A percentile compares a stretch with the other conserved stretches of the same genome.
phyloP scores from a whole-genome alignment of 2,888 invertebrate species.

The Teinopalpus imperialis region DNA sequence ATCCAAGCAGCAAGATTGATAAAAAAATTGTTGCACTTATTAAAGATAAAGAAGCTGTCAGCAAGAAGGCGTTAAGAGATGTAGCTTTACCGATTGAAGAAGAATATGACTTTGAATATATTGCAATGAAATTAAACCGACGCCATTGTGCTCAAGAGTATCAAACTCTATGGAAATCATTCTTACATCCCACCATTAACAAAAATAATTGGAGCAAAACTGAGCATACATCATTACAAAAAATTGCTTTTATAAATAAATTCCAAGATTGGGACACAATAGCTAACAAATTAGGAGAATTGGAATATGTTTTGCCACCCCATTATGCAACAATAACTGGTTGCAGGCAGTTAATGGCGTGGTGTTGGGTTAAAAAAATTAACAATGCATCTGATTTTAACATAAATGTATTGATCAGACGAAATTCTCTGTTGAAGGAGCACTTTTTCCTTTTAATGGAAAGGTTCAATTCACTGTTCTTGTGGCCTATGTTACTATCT shows the following conservation, averaged over 20 bases:
- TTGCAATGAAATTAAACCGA: constrained; percentile 67
- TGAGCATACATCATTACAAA: constrained; percentile 52
- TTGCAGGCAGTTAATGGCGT: constrained; percentile 51
- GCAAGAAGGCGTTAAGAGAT: constrained; percentile 43
- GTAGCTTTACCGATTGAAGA: constrained; percentile 56
- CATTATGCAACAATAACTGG: constrained; percentile 59
- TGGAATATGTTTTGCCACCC: constrained; percentile 56
- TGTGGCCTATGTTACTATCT: constrained; percentile 64
- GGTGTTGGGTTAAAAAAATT: constrained; percentile 31
- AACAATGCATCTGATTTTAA: constrained; percentile 31
- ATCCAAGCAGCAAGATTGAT: constrained; percentile 26
- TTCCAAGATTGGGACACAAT: constrained; percentile 86
- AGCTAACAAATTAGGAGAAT: constrained; percentile 66
- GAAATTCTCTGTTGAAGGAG: constrained; percentile 43
- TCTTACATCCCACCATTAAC: constrained; percentile 85
- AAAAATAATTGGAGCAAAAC: constrained; percentile 58
- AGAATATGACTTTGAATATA: constrained; percentile 83
- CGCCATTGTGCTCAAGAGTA: constrained; percentile 85
- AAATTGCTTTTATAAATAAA: constrained; percentile 51
- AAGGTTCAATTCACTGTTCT: constrained; percentile 52
- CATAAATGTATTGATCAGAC: constrained; percentile 38
- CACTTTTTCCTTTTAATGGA: constrained; percentile 46
- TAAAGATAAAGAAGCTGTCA: constrained; percentile 41
- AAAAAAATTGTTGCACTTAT: constrained; percentile 35
- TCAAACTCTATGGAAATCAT: constrained; percentile 86